These are phyloP conservation scores for Drosophila albomicans DNA, from an alignment of 1,140 invertebrate genomes.

Conservation along the genomic window DNA sequence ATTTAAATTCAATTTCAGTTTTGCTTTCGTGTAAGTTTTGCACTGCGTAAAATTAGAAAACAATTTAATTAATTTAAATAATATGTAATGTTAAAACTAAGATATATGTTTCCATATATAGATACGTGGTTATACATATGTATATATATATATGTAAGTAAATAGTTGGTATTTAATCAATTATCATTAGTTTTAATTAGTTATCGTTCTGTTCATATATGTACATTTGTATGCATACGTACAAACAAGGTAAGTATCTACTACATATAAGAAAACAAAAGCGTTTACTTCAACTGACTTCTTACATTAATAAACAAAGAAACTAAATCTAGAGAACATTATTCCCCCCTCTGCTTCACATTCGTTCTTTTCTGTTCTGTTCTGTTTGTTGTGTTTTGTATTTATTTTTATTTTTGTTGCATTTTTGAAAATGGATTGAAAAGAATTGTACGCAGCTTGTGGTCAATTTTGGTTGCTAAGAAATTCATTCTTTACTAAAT, in stretches of 20 bases:
- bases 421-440: background rate
- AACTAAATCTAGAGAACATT: constrained; percentile 73
- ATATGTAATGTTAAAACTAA: constrained; percentile 53
- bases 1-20: constrained; percentile 39
- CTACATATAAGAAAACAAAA: constrained; percentile 50
- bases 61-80: constrained; percentile 80
- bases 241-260: constrained; percentile 52
- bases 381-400: constrained; percentile 15
- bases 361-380: constrained; percentile 30
- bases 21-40: constrained; percentile 63
- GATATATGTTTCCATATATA: constrained; percentile 54
- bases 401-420: background rate
- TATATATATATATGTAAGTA: constrained; percentile 22
- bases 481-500: constrained; percentile 58
- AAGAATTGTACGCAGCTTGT: constrained; percentile 25
- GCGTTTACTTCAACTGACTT: constrained; percentile 73
- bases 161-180: constrained; percentile 18
- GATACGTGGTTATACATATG: constrained; percentile 14
- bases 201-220: constrained; percentile 60
- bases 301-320: constrained; percentile 62
- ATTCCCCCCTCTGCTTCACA: constrained; percentile 46
- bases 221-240: constrained; percentile 66
- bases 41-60: constrained; percentile 80
- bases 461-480: constrained; percentile 2
- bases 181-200: constrained; percentile 44